A percentile compares a stretch with the other conserved stretches of the same genome.
phyloP scores from a whole-genome alignment of 2,888 invertebrate genomes.

The Lissonota sp. region DNA sequence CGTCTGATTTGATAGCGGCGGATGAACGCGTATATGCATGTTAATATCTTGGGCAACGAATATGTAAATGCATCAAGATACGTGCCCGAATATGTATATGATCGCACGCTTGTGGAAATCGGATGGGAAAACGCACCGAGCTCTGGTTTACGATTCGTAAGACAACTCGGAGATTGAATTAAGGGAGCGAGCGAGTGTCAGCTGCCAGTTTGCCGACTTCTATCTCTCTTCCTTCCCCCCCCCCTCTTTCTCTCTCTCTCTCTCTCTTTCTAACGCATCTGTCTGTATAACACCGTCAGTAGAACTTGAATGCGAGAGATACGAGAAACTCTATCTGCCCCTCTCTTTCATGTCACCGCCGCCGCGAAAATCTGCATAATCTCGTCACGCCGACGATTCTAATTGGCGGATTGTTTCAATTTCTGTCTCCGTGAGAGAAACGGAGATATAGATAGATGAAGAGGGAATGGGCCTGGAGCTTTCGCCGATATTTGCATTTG shows the following conservation, averaged over 20 bases:
- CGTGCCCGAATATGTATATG: not conserved
- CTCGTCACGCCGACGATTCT: slow-evolving; percentile 82
- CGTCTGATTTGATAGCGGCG: not conserved
- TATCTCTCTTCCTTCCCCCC: slow-evolving; percentile 5
- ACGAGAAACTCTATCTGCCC: not conserved
- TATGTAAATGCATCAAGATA: slow-evolving; percentile 9
- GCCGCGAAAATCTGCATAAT: slow-evolving; percentile 81
- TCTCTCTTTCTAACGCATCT: not conserved
- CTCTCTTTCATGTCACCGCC: slow-evolving; percentile 55
- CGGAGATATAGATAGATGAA: slow-evolving; percentile 25
- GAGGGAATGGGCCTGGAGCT: slow-evolving; percentile 74
- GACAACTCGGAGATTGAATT: slow-evolving; percentile 83
- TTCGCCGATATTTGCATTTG: slow-evolving; percentile 69
- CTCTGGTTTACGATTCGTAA: slow-evolving; percentile 82
- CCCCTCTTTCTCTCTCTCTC: not conserved
- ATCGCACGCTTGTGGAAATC: slow-evolving; percentile 24
- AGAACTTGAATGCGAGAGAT: not conserved
- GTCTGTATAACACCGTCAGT: not conserved
- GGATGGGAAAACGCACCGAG: slow-evolving; percentile 41
- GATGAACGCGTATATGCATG: not conserved
- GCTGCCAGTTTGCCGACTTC: slow-evolving; percentile 75
- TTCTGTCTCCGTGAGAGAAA: slow-evolving; percentile 73
- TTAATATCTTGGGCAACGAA: not conserved
- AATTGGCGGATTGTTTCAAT: slow-evolving; percentile 84
- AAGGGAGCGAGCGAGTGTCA: slow-evolving; percentile 78